A percentile compares a stretch with the other conserved stretches of the same genome.
Evolutionary conservation across 2,113 vertebrate species (phyloP).

Genomic region (Pardalotus punctatus): DNA sequence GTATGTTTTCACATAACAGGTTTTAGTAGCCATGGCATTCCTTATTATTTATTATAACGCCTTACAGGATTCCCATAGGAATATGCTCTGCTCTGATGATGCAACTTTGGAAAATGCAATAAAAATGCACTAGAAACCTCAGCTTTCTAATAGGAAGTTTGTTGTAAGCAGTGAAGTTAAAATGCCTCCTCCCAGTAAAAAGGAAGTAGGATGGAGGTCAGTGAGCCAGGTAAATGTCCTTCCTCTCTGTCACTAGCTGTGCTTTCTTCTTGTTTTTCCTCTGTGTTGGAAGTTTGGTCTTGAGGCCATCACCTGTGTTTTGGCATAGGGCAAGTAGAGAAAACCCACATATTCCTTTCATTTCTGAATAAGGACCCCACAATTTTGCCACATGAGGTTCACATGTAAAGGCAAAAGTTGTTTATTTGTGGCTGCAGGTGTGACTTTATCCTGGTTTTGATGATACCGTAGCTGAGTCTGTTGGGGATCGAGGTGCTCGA

Average conservation of each 20-base stretch:
- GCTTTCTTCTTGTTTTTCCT: neutral
- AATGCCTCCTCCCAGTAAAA: slow-evolving; percentile 31
- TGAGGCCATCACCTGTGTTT: neutral
- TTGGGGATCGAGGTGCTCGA: fast-evolving
- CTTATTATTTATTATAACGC: slow-evolving; percentile 62
- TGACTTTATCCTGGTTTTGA: neutral
- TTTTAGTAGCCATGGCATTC: slow-evolving; percentile 65
- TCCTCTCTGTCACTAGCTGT: neutral
- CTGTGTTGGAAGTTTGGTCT: neutral
- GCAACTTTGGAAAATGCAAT: slow-evolving; percentile 63
- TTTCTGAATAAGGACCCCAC: neutral
- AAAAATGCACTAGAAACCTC: slow-evolving; percentile 51
- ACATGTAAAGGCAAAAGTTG: neutral
- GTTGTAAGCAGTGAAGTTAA: slow-evolving; percentile 57
- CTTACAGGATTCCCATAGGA: slow-evolving; percentile 41
- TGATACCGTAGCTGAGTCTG: neutral
- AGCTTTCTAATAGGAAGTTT: slow-evolving; percentile 65
- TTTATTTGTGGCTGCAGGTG: neutral
- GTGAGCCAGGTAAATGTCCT: neutral
- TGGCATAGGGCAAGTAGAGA: neutral
- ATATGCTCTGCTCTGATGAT: slow-evolving; percentile 25
- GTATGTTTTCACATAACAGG: slow-evolving; percentile 18
- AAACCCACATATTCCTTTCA: neutral
- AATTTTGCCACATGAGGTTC: neutral
- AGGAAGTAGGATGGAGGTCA: neutral